phyloP scores from a whole-genome alignment of 2,888 invertebrate species.

The Choreutis nemorana region DNA sequence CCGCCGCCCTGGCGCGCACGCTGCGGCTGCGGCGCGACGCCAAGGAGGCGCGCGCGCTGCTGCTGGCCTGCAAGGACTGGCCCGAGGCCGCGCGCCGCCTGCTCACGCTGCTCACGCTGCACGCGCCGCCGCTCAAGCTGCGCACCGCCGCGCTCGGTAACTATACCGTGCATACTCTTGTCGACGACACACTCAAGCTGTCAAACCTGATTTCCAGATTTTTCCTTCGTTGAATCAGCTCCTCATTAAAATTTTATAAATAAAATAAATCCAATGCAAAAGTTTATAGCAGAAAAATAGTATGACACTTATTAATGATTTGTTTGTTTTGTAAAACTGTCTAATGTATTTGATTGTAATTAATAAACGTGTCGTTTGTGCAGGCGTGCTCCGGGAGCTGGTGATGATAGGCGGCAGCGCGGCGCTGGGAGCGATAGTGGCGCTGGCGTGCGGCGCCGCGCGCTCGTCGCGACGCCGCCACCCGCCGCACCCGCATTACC shows the following conservation, averaged over 20 bases:
- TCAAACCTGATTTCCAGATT: background rate
- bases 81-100: slow-evolving; percentile 87
- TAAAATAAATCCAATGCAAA: too few relatives aligned
- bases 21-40: slow-evolving; percentile 72
- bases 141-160: slow-evolving; percentile 78
- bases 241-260: too few relatives aligned
- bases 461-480: slow-evolving; percentile 58
- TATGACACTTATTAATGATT: background rate
- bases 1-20: slow-evolving; percentile 73
- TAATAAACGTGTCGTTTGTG: background rate
- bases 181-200: background rate
- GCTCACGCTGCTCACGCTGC: slow-evolving; percentile 87
- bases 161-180: background rate
- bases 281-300: too few relatives aligned
- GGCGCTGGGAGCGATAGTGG: slow-evolving; percentile 82
- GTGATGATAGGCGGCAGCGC: slow-evolving; percentile 81
- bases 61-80: slow-evolving; percentile 84
- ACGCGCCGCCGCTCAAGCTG: slow-evolving; percentile 87
- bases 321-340: background rate
- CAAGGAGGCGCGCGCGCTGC: slow-evolving; percentile 70
- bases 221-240: background rate
- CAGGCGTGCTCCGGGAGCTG: slow-evolving; percentile 76
- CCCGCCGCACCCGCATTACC: slow-evolving; percentile 84
- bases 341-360: background rate
- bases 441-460: slow-evolving; percentile 87